phyloP scores from a whole-genome alignment of 2,888 invertebrate species.

The Chrysolina americana region DNA sequence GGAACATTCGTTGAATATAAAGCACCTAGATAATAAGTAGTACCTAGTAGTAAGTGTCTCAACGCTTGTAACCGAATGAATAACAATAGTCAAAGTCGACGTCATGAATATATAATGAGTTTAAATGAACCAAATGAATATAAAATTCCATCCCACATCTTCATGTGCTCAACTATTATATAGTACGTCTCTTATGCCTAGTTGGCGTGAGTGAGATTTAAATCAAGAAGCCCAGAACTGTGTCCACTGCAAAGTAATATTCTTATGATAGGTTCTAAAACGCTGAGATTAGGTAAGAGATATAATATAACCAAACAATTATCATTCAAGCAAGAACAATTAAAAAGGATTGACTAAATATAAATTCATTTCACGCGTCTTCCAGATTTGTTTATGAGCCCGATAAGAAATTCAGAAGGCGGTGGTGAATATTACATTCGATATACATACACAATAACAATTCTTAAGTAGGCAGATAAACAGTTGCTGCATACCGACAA shows the following conservation, averaged over 20 bases:
- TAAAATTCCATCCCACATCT: slow-evolving; percentile 2
- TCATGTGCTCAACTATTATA: background rate
- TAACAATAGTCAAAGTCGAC: slow-evolving; percentile 15
- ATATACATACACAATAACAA: slow-evolving; percentile 12
- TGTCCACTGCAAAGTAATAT: too few species aligned
- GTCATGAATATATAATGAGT: slow-evolving; percentile 22
- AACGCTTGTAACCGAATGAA: slow-evolving; percentile 5
- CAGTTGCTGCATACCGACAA: slow-evolving; percentile 34
- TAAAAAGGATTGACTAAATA: background rate
- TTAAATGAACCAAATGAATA: slow-evolving; percentile 21
- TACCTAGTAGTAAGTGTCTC: slow-evolving; percentile 18
- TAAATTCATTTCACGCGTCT: background rate
- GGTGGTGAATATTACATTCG: slow-evolving; percentile 11
- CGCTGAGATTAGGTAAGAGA: too few species aligned
- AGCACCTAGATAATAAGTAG: slow-evolving; percentile 17
- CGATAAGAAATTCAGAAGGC: slow-evolving; percentile 13
- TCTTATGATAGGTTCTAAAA: too few species aligned
- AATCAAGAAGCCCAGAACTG: background rate
- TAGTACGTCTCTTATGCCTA: background rate
- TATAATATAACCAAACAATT: background rate
- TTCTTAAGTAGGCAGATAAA: slow-evolving; percentile 13
- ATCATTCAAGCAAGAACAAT: background rate
- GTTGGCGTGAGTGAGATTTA: background rate
- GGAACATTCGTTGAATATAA: slow-evolving; percentile 18
- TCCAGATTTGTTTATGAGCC: slow-evolving; percentile 4